Evolutionary conservation across 2,888 invertebrate species (phyloP), one percentile per base, ranked within the genome.

Genomic region (Lepeophtheirus nordmannii): DNA sequence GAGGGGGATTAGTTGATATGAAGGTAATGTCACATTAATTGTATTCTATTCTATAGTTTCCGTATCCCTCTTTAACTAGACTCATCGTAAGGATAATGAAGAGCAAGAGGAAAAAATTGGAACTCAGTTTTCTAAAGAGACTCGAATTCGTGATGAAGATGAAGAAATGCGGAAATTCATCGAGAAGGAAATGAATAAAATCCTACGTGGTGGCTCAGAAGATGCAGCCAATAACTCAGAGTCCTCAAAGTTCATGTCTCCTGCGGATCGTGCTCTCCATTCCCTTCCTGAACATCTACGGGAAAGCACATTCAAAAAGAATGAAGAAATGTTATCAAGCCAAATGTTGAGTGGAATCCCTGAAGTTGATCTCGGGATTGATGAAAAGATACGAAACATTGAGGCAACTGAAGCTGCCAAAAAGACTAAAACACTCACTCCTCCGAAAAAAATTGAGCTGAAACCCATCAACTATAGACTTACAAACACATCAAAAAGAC

Each of bases 281-380:
- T 87, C 92, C 2, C 81, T 96, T 17, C 94, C 96, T 1, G 88
- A 90, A 71, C 87, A 92, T 75, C 78, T 94, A 65, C 80, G 92
- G 68, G 84, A 87, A 68, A 88, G 90, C 1, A 87, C 89, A 0
- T 83, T 87, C 0, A 87, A 89, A 72, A 82, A 87, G 73, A 93
- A 90, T 1, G 97, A 98, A 76, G 98, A 98, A 79, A 96, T 98
- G 92, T 82, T 99, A 72, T 97, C 97, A 3, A 96, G 97, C 81
- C 97, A 98, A 80, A 99, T 98, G 98, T 80, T 99, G 7, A 96
- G 92, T 74, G 98, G 98, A 46, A 98, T 99, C 70, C 98, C 98
- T 0, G 98, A 99, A 80, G 91, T 99, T 0, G 97, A 99, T 78
- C 81, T 99, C 65, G 98, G 98, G n/a, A 94, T 99, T 71, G 93